Evolutionary conservation across 2,113 vertebrate species (phyloP).

Genomic region (Barbus barbus): DNA sequence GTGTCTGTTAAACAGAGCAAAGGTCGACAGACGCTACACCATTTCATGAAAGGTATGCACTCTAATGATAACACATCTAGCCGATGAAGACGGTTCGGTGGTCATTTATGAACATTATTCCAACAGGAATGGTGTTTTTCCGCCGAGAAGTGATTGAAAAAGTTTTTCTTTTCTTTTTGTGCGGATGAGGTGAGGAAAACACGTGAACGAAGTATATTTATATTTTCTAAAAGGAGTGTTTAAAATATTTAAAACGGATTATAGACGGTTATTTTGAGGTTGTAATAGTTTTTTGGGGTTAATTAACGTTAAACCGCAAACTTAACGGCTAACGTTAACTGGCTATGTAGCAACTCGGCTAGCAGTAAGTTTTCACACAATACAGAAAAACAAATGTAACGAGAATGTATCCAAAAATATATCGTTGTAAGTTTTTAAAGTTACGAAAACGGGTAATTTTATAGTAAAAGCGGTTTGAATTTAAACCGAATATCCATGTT

Average conservation of each 20-base stretch:
- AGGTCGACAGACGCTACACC: neutral
- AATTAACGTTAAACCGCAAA: slow-evolving; percentile 8
- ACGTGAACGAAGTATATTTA: neutral
- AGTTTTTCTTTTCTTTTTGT: slow-evolving; percentile 46
- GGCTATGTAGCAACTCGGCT: slow-evolving; percentile 23
- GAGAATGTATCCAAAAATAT: neutral
- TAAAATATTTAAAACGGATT: neutral
- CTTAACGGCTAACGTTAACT: slow-evolving; percentile 34
- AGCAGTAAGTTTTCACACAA: slow-evolving; percentile 8
- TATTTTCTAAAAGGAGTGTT: neutral
- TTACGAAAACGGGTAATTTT: neutral
- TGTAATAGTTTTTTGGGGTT: neutral
- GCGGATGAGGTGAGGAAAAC: slow-evolving; percentile 35
- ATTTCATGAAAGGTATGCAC: slow-evolving; percentile 61
- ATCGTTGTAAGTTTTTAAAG: neutral
- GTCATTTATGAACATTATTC: slow-evolving; percentile 43
- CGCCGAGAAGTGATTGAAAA: slow-evolving; percentile 68
- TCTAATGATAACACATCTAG: neutral
- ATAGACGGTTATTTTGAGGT: neutral
- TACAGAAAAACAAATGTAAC: neutral
- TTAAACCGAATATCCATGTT: neutral
- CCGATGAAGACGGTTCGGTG: neutral
- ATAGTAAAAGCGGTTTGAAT: neutral
- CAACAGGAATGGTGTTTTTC: slow-evolving; percentile 57
- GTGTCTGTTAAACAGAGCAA: slow-evolving; percentile 47